Conservation (phyloP, 1,140 invertebrate genomes). For the Calosoma granatense region DNA sequence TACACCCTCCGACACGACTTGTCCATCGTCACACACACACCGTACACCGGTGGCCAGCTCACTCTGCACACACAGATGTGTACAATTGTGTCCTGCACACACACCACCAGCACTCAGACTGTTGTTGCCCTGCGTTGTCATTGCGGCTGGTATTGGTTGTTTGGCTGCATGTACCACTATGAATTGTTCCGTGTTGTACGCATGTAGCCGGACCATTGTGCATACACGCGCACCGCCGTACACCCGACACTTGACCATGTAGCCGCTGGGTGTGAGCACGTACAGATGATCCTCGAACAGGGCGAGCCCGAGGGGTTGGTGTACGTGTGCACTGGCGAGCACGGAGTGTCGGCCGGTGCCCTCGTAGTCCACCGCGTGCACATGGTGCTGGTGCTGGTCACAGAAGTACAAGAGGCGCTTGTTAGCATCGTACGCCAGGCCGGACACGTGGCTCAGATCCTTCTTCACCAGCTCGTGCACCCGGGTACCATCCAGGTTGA, state of each 20-base stretch:
- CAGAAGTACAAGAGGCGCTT: conserved; percentile 56
- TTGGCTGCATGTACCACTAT: conserved; percentile 42
- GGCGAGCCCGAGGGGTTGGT: conserved; percentile 37
- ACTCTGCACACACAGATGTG: conserved; percentile 43
- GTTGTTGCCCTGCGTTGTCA: too few species aligned
- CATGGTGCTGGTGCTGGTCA: conserved; percentile 47
- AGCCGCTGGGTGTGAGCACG: conserved; percentile 38
- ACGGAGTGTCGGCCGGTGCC: conserved; percentile 44
- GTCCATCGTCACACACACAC: conserved; percentile 47
- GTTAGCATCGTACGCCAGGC: conserved; percentile 55
- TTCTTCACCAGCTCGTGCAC: conserved; percentile 30
- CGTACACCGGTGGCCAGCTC: conserved; percentile 31
- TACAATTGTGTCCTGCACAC: conserved; percentile 39
- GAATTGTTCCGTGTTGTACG: conserved; percentile 40
- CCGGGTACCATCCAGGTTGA: conserved; percentile 53
- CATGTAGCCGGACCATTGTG: conserved; percentile 28
- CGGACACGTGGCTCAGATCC: conserved; percentile 45
- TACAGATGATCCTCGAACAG: conserved; percentile 52
- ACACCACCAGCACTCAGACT: conserved; percentile 32
- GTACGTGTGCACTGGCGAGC: conserved; percentile 33
- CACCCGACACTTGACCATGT: conserved; percentile 43
- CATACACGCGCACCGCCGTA: conserved; percentile 28
- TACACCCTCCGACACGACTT: conserved; percentile 24
- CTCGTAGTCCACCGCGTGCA: conserved; percentile 55
- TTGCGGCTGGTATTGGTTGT: too few species aligned